Conservation (phyloP, 2,888 invertebrate genomes). For the Mythimna vitellina region DNA sequence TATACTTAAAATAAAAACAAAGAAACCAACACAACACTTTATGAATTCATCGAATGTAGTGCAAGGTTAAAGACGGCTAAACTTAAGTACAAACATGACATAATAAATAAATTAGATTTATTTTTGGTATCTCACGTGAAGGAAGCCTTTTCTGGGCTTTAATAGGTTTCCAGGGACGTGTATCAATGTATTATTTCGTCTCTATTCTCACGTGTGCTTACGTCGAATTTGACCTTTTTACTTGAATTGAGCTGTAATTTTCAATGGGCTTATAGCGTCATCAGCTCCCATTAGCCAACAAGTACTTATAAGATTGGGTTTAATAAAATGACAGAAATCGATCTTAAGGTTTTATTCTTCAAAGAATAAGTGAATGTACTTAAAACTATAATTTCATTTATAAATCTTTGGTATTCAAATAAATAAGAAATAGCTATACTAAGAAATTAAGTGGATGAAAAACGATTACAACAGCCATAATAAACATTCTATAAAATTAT, state of each 20-base stretch:
- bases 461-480: conserved; percentile 10
- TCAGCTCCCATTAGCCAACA: conserved; percentile 7
- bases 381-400: conserved; percentile 44
- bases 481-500: not conserved
- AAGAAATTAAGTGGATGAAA: conserved; percentile 21
- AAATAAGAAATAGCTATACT: conserved; percentile 50
- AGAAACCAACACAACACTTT: conserved; percentile 4
- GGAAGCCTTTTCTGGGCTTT: conserved; percentile 53
- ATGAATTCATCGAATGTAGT: conserved; percentile 22
- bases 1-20: not conserved
- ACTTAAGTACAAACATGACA: not conserved
- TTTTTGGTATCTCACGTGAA: conserved; percentile 41
- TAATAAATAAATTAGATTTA: conserved; percentile 58
- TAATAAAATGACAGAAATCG: conserved; percentile 33
- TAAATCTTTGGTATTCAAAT: conserved; percentile 64
- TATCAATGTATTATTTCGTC: conserved; percentile 17
- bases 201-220: conserved; percentile 19
- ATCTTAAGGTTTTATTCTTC: conserved; percentile 50
- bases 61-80: not conserved
- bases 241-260: conserved; percentile 7
- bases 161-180: conserved; percentile 37
- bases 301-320: not conserved
- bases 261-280: not conserved
- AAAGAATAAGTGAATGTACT: conserved; percentile 43
- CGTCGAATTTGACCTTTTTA: conserved; percentile 17